Base-by-base conservation (phyloP, 2,797 vertebrate genomes). In the Loris lydekkerianus region DNA sequence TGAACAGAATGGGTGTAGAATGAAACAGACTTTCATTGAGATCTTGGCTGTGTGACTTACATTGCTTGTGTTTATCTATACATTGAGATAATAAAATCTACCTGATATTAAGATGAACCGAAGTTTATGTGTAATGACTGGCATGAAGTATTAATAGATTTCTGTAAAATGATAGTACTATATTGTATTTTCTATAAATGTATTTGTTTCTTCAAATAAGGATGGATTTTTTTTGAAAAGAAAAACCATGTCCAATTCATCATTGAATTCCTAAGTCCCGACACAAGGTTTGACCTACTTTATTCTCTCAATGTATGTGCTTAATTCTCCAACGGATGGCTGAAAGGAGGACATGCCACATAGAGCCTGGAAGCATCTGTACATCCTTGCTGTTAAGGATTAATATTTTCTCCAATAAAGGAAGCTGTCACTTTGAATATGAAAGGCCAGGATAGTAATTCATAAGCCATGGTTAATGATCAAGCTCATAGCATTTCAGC, bases 381-480 rank as follows among this genome's bases (percentile, higher is more conserved):
- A 10, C 40, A 29, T 86, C 25, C 17, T 81, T 95, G 78, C 31
- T 89, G 56, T 15, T 69, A 75, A 92, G 46, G 73, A 87, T 37
- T 91, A 31, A 73, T 17, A 77, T 91, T 96, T 97, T 81, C 10
- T 81, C 31, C 23, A 78, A 69, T 82, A 29, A 11, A 82, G 23
- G 4, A 8, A 40, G 8, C 37, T 96, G 58, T 92, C 78, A 61
- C 53, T 73, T 93, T 97, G 77, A 65, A 86, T 89, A 89, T 34
- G 27, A 82, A 88, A 92, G 49, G 31, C 49, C 21, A 2, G 15
- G 49, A 31, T 21, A 72, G 77, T 67, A 95, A 94, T 76, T 77
- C 58, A 63, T 14, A 60, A 61, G 25, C 31, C 73, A 69, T 0
- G 15, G n/a, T 77, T 92, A 93, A 93, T 23, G 25, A 93, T 65